Evolutionary conservation across 2,888 invertebrate species (phyloP), one percentile per base, ranked within the genome.

Genomic region (Aethes cnicana): DNA sequence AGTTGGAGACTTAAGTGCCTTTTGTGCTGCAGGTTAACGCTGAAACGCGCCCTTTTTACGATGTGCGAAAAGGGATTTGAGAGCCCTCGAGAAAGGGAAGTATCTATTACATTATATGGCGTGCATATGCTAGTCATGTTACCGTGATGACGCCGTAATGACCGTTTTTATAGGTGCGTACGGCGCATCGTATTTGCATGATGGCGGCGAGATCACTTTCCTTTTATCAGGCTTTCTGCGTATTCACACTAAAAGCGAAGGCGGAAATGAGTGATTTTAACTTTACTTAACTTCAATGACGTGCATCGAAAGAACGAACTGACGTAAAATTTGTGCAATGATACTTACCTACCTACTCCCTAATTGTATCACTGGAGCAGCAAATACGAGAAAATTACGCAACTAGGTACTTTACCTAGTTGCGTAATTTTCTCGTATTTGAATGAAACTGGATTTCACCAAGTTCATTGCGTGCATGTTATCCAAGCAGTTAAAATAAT

Each of bases 51-150:
- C 54, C 62, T 64, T 61, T 79, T 80, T 80, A 79, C 76, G 80
- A 75, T 68, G 71, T 72, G 73, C 65, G 74, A 77, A 78, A 80
- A 72, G 66, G 70, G 69, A 73, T 74, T 74, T 69, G 56, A 64
- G 63, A 62, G 61, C 59, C 63, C 62, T 68, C 66, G 66, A 68
- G 68, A 66, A 69, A 62, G 67, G 68, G 68, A 75, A 63, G 63
- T 60, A 58, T 58, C 61, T 58, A 61, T 64, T 62, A 62, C 54
- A 60, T 68, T 66, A 63, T 61, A 66, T 55, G 55, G 57, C 63
- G 57, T 61, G 66, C 76, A 74, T 77, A 79, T 77, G 78, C 62
- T 61, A 56, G 62, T 62, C 63, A 69, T 66, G 65, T 68, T 69
- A 66, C 66, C 58, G 63, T 64, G 68, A 74, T 74, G 68, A 67